Percentiles rank a stretch among this genome's conserved stretches.
These are phyloP conservation scores for Zaprionus africanus DNA, from an alignment of 1,140 invertebrate genomes.

Conservation along the genomic window DNA sequence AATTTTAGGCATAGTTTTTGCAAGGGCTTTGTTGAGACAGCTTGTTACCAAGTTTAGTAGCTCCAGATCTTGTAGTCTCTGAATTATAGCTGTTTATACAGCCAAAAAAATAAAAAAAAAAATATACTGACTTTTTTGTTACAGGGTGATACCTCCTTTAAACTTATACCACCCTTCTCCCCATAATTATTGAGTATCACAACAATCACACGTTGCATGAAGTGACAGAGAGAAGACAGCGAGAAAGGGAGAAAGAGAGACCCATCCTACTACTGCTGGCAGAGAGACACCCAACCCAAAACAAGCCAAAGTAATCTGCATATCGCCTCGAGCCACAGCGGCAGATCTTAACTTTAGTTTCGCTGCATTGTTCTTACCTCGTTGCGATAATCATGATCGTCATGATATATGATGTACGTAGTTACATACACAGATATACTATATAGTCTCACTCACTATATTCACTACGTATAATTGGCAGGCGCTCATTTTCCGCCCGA, in stretches of 20 bases:
- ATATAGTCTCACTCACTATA: conserved; percentile 4
- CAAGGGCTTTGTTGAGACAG: neutral
- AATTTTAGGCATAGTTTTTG: too few species aligned
- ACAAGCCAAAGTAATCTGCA: conserved; percentile 58
- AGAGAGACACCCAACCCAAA: conserved; percentile 26
- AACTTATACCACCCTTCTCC: too few species aligned
- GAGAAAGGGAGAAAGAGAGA: conserved; percentile 3
- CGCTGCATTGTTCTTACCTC: conserved; percentile 62
- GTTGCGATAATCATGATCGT: conserved; percentile 54
- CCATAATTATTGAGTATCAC: neutral
- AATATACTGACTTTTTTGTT: too few species aligned
- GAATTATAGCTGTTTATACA: too few species aligned
- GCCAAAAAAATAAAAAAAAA: too few species aligned
- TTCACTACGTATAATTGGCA: conserved; percentile 55
- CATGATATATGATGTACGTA: conserved; percentile 42
- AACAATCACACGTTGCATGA: conserved; percentile 59
- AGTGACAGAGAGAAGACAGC: conserved; percentile 34
- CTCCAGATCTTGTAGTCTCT: too few species aligned
- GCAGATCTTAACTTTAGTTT: conserved; percentile 57
- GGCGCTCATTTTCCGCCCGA: conserved; percentile 62
- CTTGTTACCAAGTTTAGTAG: too few species aligned
- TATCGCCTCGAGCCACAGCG: conserved; percentile 37
- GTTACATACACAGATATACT: conserved; percentile 2
- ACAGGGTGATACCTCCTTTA: too few species aligned
- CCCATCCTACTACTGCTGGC: conserved; percentile 46